Evolutionary conservation across 2,888 invertebrate species (phyloP).

Genomic region (Allophyes oxyacanthae): DNA sequence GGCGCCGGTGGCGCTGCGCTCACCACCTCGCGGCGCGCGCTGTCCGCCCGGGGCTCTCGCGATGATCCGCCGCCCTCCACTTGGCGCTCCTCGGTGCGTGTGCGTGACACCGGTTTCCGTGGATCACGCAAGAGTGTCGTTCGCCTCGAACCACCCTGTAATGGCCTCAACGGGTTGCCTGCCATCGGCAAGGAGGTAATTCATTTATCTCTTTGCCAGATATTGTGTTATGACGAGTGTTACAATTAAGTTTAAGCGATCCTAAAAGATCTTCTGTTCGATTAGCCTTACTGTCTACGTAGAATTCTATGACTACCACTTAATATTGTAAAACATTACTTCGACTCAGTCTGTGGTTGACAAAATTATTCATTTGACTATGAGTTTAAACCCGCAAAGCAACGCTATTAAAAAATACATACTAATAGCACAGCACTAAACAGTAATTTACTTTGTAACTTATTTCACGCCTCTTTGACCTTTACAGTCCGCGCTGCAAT

Average conservation of each 20-base stretch:
- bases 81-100: conserved; percentile 91
- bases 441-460: conserved; percentile 56
- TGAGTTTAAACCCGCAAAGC: conserved; percentile 8
- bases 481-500: conserved; percentile 26
- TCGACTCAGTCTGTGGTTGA: neutral
- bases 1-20: conserved; percentile 75
- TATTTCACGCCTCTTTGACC: conserved; percentile 30
- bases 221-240: conserved; percentile 36
- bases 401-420: conserved; percentile 46
- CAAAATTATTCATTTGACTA: conserved; percentile 1
- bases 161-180: conserved; percentile 89
- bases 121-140: conserved; percentile 91
- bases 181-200: conserved; percentile 90
- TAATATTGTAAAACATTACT: conserved; percentile 5
- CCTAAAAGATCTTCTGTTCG: neutral
- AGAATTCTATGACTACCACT: neutral
- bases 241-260: conserved; percentile 18
- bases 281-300: neutral
- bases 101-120: conserved; percentile 90
- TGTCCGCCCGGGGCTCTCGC: conserved; percentile 81
- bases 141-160: conserved; percentile 91
- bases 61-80: conserved; percentile 83
- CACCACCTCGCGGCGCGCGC: conserved; percentile 80
- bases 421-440: conserved; percentile 51
- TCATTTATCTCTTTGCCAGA: conserved; percentile 76